Evolutionary conservation across 1,140 invertebrate genomes (phyloP), one percentile per base, ranked within the genome.

Genomic region (Heliconius hewitsoni): DNA sequence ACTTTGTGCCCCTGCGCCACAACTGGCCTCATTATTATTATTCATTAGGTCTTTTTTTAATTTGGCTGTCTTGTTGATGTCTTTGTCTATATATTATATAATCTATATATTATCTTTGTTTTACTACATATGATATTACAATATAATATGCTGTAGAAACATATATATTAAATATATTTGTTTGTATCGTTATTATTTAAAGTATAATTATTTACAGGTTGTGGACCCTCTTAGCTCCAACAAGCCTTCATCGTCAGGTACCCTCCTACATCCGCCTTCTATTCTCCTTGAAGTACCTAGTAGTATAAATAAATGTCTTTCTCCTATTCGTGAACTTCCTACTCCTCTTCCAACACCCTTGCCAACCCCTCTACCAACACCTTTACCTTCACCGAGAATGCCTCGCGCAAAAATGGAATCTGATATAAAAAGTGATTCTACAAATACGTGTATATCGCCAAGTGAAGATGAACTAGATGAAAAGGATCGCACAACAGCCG

Each of bases 281-380:
- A 97, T 97, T 80, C 94, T 97, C 18, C 93, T 97, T 46, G 97
- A 97, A 95, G 96, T 97, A 77, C 96, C 97, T 9, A 95, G 95
- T 83, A 94, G 94, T 87, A 96, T 96, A 55, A 96, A 96, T 84
- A 96, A 96, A 88, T 97, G 96, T 89, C 94, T 97, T 74, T 97
- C 96, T 46, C 96, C 97, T 1, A 97, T 97, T 78, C 94, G 96
- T 76, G 96, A 97, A 90, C 90, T 97, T 74, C 96, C 97, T 3
- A 97, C 96, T 8, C 97, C 96, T 66, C 94, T 95, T 74, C 96
- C 97, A 0, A 97, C 96, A 5, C 97, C 96, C 55, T 95, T 95
- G 75, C 96, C 95, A 82, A 97, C 96, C 13, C 97, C 96, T 23
- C 94, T 96, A 46, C 95, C 96, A 9, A 97, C 96, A 3, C 97